phyloP scores from a whole-genome alignment of 2,888 invertebrate genomes.

The Heterodera filipjevi region DNA sequence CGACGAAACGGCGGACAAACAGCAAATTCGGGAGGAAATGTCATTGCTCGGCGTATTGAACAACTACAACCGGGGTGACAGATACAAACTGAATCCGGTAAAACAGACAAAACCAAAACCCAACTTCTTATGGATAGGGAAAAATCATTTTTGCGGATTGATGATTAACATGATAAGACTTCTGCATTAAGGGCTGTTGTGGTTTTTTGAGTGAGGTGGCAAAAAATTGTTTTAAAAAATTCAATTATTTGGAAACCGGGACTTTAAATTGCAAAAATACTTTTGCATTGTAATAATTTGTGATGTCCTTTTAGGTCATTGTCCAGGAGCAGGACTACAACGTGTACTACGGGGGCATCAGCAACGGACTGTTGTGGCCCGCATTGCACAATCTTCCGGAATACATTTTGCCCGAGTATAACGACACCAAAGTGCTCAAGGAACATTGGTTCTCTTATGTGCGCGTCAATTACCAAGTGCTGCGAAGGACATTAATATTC shows the following conservation, averaged over 20 bases:
- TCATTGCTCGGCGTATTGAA: slow-evolving; percentile 63
- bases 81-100: slow-evolving; percentile 65
- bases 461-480: slow-evolving; percentile 62
- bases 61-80: slow-evolving; percentile 61
- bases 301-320: slow-evolving; percentile 42
- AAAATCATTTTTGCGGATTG: too few species aligned
- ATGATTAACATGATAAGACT: too few species aligned
- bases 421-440: slow-evolving; percentile 50
- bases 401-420: slow-evolving; percentile 64
- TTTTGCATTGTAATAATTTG: background rate
- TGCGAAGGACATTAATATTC: slow-evolving; percentile 43
- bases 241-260: too few species aligned
- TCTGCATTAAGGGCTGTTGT: too few species aligned
- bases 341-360: slow-evolving; percentile 60
- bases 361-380: slow-evolving; percentile 65
- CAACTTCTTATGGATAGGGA: too few species aligned
- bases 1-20: slow-evolving; percentile 41
- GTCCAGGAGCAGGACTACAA: slow-evolving; percentile 63
- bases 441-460: slow-evolving; percentile 64
- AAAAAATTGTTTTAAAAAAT: too few species aligned
- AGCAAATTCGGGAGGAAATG: slow-evolving; percentile 54
- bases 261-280: too few species aligned
- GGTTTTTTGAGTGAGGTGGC: too few species aligned
- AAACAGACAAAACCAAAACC: too few species aligned
- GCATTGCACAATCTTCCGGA: slow-evolving; percentile 65